A percentile compares a stretch with the other conserved stretches of the same genome.
Conservation (phyloP, 2,113 vertebrate genomes). For the Chloropsis cyanopogon region DNA sequence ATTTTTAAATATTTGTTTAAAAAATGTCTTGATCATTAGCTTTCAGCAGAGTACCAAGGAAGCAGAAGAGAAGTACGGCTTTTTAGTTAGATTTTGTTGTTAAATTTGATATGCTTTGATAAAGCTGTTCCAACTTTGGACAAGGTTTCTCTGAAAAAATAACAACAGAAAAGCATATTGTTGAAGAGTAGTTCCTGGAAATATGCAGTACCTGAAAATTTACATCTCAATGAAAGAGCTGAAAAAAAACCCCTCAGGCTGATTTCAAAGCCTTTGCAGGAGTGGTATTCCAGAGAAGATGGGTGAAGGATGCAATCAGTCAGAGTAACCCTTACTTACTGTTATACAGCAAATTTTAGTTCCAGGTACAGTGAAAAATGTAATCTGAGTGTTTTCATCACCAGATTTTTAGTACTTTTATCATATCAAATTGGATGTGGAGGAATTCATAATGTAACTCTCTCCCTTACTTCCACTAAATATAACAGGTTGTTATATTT, state of each 20-base stretch:
- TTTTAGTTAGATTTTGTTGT: background rate
- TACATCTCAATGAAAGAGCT: background rate
- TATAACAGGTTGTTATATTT: too few species aligned
- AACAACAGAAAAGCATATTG: background rate
- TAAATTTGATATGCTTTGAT: background rate
- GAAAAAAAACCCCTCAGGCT: background rate
- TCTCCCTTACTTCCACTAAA: background rate
- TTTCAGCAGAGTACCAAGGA: background rate
- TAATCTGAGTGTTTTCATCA: background rate
- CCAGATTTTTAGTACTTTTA: background rate
- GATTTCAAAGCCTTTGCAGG: background rate
- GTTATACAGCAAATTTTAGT: background rate
- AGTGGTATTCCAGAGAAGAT: background rate
- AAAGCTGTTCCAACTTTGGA: background rate
- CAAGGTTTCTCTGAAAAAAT: background rate
- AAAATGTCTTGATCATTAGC: background rate
- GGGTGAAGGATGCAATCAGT: background rate
- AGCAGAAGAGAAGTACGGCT: background rate
- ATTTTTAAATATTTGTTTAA: background rate
- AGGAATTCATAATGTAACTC: background rate
- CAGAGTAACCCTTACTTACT: too few species aligned
- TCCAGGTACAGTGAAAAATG: background rate
- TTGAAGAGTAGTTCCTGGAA: background rate
- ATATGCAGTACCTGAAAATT: background rate
- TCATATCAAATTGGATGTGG: background rate